These are phyloP conservation scores for Acanthosepion esculentum DNA, from an alignment of 2,888 invertebrate genomes.

Conservation along the genomic window DNA sequence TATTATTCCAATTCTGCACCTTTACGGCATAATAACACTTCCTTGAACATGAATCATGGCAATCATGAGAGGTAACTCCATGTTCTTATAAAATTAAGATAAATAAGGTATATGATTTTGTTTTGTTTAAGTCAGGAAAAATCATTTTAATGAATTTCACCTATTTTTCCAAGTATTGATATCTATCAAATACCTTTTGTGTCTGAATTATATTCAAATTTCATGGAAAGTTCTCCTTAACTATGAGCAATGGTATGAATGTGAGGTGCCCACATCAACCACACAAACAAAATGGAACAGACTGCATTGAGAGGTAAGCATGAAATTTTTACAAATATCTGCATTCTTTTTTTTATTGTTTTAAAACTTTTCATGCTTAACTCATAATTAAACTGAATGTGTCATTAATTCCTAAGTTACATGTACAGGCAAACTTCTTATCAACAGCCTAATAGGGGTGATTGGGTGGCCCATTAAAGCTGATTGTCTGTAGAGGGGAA, in stretches of 20 bases:
- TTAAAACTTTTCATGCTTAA: neutral
- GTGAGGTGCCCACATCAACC: neutral
- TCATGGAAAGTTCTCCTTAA: neutral
- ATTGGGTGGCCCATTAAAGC: no score
- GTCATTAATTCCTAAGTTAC: neutral
- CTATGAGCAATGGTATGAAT: neutral
- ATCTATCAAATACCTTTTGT: neutral
- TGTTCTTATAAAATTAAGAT: no score
- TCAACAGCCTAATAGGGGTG: no score
- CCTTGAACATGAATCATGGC: no score
- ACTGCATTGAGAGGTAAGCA: neutral
- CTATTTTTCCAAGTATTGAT: no score
- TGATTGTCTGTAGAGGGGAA: no score
- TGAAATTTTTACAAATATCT: neutral
- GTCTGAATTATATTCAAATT: neutral
- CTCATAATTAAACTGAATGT: neutral
- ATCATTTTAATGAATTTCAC: no score
- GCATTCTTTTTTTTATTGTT: neutral
- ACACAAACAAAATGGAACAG: neutral
- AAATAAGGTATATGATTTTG: no score
- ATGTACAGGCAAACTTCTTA: neutral
- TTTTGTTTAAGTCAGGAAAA: no score
- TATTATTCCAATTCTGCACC: no score
- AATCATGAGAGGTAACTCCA: no score
- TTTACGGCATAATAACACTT: no score